Base-by-base conservation (phyloP, 2,113 vertebrate species). In the Reinhardtius hippoglossoides region DNA sequence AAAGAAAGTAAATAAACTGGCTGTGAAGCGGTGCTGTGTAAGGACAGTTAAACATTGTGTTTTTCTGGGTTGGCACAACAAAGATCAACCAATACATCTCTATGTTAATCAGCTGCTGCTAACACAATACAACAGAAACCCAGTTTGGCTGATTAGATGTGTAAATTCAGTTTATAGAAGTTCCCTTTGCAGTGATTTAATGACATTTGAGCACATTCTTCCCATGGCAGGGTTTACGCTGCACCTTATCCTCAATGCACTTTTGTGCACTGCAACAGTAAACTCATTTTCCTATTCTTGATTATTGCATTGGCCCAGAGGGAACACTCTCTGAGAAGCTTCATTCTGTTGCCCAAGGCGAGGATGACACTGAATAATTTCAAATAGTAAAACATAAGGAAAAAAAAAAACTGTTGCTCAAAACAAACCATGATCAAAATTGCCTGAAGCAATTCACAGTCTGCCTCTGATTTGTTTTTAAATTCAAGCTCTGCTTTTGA, bases 311-410 rank as follows among this genome's bases (percentile, higher is more conserved):
- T 55, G 59, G 61, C 52, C 86, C 70, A 56, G 64, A 46, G 61
- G 84, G 71, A 78, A 72, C 58, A 62, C 58, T 88, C 65, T 63
- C 31, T 60, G 62, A 64, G 50, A 58, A 79, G 55, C 68, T 67
- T 55, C 16, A 62, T 67, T 77, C 55, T 69, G 13, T 63, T 71
- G 50, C 62, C 55, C 57, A 58, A 70, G 55, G 78, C 68, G 3
- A 77, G 55, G 60, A 71, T 78, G 76, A 73, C 76, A 88, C 58
- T 83, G 71, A 81, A 74, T 82, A 78, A 79, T 81, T 80, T 58
- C 37, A 82, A 81, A 74, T 57, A 50, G 27, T 63, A 59, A 6
- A 27, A 58, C 55, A 72, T 6, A 69, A 48, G 31, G 50, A n/a
- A n/a, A 58, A 70, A 88, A 85, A 76, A 70, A 88, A 85, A 76